These are phyloP conservation scores for Drosophila novamexicana DNA, from an alignment of 1,140 invertebrate genomes.

Conservation along the genomic window DNA sequence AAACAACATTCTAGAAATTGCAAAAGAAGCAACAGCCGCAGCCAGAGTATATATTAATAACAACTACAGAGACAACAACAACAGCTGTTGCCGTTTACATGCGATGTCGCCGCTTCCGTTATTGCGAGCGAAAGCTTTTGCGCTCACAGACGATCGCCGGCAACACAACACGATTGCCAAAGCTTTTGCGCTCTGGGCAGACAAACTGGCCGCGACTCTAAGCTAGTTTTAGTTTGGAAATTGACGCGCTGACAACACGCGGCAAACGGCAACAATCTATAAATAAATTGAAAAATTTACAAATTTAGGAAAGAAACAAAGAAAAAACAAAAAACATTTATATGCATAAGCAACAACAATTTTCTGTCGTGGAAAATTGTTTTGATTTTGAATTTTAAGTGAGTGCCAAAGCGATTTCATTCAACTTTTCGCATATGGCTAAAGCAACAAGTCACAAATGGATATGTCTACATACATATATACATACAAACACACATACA, in stretches of 20 bases:
- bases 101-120: constrained; percentile 15
- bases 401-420: constrained; percentile 22
- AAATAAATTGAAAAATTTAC: constrained; percentile 29
- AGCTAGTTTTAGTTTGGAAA: constrained; percentile 66
- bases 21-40: neutral
- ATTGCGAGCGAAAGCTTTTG: constrained; percentile 28
- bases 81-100: constrained; percentile 29
- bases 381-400: constrained; percentile 24
- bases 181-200: constrained; percentile 31
- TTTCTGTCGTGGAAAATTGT: constrained; percentile 20
- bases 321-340: neutral
- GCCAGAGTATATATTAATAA: neutral
- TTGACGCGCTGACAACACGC: constrained; percentile 43
- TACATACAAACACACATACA: neutral
- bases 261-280: constrained; percentile 26
- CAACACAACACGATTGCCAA: constrained; percentile 1
- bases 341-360: constrained; percentile 1
- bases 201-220: constrained; percentile 35
- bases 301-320: neutral
- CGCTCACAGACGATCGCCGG: constrained; percentile 24
- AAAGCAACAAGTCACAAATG: constrained; percentile 1
- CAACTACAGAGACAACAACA: constrained; percentile 16
- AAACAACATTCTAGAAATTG: constrained; percentile 46
- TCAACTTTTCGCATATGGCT: constrained; percentile 14
- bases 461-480: neutral